phyloP scores from a whole-genome alignment of 2,888 invertebrate genomes.

The Euspilapteryx auroguttella region DNA sequence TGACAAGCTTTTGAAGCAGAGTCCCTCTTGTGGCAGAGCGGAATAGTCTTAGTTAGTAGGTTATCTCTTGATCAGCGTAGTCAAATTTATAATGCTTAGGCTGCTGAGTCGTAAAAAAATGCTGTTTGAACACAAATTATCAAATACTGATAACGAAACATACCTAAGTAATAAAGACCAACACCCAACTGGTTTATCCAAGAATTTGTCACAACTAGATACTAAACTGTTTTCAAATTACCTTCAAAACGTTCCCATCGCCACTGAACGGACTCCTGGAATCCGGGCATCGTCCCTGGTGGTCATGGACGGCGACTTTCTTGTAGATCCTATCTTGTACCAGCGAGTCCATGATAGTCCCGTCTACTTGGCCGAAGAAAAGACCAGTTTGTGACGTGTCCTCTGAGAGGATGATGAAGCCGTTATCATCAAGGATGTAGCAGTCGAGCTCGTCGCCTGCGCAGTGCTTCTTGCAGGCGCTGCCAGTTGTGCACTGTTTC shows the following conservation, averaged over 20 bases:
- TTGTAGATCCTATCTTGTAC: constrained; percentile 90
- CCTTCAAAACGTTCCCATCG: constrained; percentile 27
- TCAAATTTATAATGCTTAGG: no score
- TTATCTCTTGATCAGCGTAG: no score
- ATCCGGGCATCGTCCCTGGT: constrained; percentile 83
- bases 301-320: constrained; percentile 84
- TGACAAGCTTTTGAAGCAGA: no score
- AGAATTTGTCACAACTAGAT: no score
- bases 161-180: no score
- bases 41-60: no score
- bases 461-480: constrained; percentile 79
- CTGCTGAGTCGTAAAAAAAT: no score
- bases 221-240: constrained; percentile 12
- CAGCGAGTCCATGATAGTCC: constrained; percentile 90
- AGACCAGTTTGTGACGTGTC: constrained; percentile 83
- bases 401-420: constrained; percentile 90
- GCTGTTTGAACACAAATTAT: no score
- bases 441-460: constrained; percentile 88
- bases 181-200: no score
- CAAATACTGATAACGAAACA: no score
- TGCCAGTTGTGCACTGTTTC: constrained; percentile 74
- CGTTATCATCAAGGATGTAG: constrained; percentile 92
- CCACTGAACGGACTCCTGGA: constrained; percentile 68
- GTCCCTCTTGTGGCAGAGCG: no score
- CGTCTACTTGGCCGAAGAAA: constrained; percentile 94